Percentiles rank a stretch among this genome's conserved stretches.
These are phyloP conservation scores for Eulacestoma nigropectus DNA, from an alignment of 2,113 vertebrate genomes.

Conservation along the genomic window DNA sequence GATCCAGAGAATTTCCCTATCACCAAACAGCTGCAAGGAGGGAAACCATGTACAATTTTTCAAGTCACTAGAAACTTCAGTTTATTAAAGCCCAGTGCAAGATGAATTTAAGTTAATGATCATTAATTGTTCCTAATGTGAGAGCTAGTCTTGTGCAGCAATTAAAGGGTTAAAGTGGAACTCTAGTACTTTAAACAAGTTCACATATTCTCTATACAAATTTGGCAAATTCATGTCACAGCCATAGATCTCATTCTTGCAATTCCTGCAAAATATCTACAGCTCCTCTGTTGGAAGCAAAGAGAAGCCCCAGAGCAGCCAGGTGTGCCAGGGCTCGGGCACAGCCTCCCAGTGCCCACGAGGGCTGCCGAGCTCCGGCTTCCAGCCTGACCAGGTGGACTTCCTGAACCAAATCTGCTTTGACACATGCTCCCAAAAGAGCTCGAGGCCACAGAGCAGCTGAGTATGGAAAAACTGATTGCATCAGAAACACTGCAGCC, in stretches of 20 bases:
- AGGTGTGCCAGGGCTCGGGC: neutral
- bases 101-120: neutral
- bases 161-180: neutral
- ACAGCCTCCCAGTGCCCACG: neutral
- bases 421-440: constrained; percentile 19
- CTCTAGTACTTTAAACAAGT: neutral
- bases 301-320: neutral
- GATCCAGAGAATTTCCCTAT: neutral
- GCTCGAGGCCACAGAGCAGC: constrained; percentile 9
- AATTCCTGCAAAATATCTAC: neutral
- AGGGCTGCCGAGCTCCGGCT: neutral
- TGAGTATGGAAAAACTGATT: neutral
- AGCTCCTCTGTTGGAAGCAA: neutral
- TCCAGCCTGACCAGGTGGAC: neutral
- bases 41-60: neutral
- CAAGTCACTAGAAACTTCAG: neutral
- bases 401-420: neutral
- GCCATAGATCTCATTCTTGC: neutral
- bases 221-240: constrained; percentile 8
- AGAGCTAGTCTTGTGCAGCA: neutral
- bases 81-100: constrained; percentile 22
- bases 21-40: neutral
- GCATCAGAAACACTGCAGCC: constrained; percentile 39
- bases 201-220: neutral
- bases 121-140: neutral